Evolutionary conservation across 2,888 invertebrate species (phyloP).

Genomic region (Nymphalis polychloros): DNA sequence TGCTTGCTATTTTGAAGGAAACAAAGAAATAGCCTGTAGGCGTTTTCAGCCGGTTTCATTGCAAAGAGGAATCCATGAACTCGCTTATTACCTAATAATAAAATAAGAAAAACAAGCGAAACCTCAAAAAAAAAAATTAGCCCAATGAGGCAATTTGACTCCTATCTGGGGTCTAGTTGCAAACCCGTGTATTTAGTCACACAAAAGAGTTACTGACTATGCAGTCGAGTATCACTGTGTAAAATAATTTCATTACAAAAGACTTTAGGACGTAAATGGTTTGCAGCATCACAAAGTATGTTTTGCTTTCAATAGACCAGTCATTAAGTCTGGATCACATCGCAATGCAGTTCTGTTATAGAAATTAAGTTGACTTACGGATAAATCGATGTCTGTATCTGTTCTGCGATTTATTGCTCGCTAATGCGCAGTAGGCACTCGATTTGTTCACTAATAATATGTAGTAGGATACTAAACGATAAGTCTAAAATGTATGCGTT

Average conservation of each 20-base stretch:
- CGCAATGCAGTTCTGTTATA: not conserved
- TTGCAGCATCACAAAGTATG: not conserved
- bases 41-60: too few species aligned
- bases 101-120: too few species aligned
- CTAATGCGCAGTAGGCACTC: constrained; percentile 10
- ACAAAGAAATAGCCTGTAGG: too few species aligned
- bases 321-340: constrained; percentile 5
- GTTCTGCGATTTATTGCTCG: constrained; percentile 17
- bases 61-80: too few species aligned
- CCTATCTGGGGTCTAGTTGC: too few species aligned
- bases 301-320: not conserved
- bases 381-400: constrained; percentile 17
- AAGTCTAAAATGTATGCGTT: not conserved
- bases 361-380: constrained; percentile 4
- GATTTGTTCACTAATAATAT: not conserved
- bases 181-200: too few species aligned
- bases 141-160: too few species aligned
- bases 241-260: not conserved
- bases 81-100: too few species aligned
- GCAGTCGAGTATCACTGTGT: not conserved
- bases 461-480: not conserved
- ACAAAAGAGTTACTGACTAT: too few species aligned
- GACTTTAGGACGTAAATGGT: not conserved
- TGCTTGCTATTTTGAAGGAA: too few species aligned
- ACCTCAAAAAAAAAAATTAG: too few species aligned